Base-by-base conservation (phyloP, 2,113 vertebrate species). In the Phalacrocorax brasilianus region DNA sequence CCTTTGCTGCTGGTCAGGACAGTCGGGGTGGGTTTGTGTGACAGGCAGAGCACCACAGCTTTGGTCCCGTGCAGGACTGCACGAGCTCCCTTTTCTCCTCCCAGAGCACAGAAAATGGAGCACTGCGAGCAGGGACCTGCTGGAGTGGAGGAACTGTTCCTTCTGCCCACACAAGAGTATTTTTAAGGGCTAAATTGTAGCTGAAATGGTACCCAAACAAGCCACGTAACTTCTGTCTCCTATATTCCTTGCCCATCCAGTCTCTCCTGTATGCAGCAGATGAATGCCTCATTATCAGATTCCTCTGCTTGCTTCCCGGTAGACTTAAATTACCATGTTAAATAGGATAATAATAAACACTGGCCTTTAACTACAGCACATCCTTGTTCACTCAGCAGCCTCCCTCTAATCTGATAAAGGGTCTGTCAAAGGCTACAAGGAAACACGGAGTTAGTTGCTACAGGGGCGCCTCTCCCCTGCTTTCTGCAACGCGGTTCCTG, bases 321-420 rank as follows among this genome's bases (percentile, higher is more conserved):
- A 88, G 88, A 91, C 78, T 76, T 80, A 91, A 96, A 96, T 89
- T 95, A 94, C 42, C 90, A 91, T 74, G 88, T 88, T 93, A 96
- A 97, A 96, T 63, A 96, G 92, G 85, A 91, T 95, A 93, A 94
- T 94, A 91, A 91, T 90, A 96, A 96, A 91, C 82, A 94, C 59
- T 85, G 90, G 88, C 82, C 90, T 90, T 94, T 90, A 83, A 95
- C 71, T 85, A 88, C 47, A 88, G 79, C 79, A 93, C 38, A 85
- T 84, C 50, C 85, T 83, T 90, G 85, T 94, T 96, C 91, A 82
- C 94, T 58, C 94, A 93, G 93, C 91, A 96, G 92, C 89, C 78
- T 89, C 53, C 50, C 58, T 90, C 71, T 96, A 94, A 96, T 89
- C 91, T 94, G 87, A 89, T 93, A 66, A 91, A 71, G 30, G 47